Evolutionary conservation across 2,888 invertebrate genomes (phyloP), one percentile per base, ranked within the genome.

Genomic region (Laspeyria flexula): DNA sequence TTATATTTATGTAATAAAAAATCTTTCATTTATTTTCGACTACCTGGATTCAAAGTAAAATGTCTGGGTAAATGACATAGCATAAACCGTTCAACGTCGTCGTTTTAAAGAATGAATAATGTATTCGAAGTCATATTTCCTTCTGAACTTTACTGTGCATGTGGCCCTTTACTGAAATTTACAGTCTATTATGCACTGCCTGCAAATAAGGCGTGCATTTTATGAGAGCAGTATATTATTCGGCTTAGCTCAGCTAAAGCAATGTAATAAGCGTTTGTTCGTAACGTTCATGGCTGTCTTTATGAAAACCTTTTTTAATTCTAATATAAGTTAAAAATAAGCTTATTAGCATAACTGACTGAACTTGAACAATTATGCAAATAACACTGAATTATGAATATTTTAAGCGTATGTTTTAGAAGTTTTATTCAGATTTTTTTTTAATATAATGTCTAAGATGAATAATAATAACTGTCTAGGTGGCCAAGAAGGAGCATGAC

Each of bases 171-270:
- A 18, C 33, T 15, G 9, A 33, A 15, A 33, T 34, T 16, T n/a
- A 34, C 15, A 10, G 7, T 9, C 16, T 15, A 18, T 16, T 34
- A 16, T 4, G 34, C 12, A 10, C 9, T 13, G 9, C 2, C 18
- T n/a, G 34, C 18, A 34, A 34, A 34, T 34, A 34, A 10, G 34
- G 34, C 15, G 34, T 18, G 34, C 34, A 34, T 34, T 34, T 34
- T 34, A 34, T 18, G 34, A n/a, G 16, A 3, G 10, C 34, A 16
- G 15, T 18, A 18, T 16, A 16, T 34, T 34, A 34, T 34, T 9
- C 15, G n/a, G 34, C 34, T 34, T 34, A 34, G 13, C 34, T 13
- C 18, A 7, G 33, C 16, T 16, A 23, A 27, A 27, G 7, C 10
- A 25, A 15, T 31, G 9, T 5, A 33, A 15, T 31, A 13, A 31